These are phyloP conservation scores for Latrodectus elegans DNA, from an alignment of 2,888 invertebrate species.

Conservation along the genomic window DNA sequence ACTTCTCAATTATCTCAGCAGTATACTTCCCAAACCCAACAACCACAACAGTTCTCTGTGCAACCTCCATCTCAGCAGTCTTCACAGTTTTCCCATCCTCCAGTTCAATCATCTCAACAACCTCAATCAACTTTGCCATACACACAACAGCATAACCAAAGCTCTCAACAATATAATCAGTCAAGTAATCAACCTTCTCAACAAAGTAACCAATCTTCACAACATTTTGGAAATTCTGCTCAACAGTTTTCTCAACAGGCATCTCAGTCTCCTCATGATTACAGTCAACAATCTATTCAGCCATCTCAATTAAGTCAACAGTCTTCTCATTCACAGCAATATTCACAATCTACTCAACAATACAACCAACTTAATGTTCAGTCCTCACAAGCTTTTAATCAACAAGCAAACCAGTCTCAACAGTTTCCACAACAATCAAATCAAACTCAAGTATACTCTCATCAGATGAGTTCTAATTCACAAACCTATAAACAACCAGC, in stretches of 20 bases:
- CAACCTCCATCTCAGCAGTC: conserved; percentile 10
- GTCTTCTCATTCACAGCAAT: conserved; percentile 13
- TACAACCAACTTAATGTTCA: conserved; percentile 11
- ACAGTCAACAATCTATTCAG: conserved; percentile 24
- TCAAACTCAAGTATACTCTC: conserved; percentile 22
- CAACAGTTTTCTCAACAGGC: conserved; percentile 46
- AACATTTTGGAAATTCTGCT: conserved; percentile 17
- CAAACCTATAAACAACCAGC: conserved; percentile 25
- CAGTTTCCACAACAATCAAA: conserved; percentile 29
- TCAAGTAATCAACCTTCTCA: background rate
- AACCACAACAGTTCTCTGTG: conserved; percentile 20
- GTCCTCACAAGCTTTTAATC: conserved; percentile 20
- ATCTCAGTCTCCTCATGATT: conserved; percentile 26
- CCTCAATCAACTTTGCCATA: background rate
- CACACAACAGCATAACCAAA: conserved; percentile 8
- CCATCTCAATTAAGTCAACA: conserved; percentile 12
- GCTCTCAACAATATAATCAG: conserved; percentile 16
- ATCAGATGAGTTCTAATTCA: conserved; percentile 30
- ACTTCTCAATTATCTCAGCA: conserved; percentile 37
- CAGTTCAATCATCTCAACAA: background rate
- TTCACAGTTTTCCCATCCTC: conserved; percentile 16
- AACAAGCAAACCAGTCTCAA: conserved; percentile 22
- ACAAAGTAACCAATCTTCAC: conserved; percentile 24
- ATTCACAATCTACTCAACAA: conserved; percentile 4
- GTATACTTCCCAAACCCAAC: conserved; percentile 23